A percentile compares a stretch with the other conserved stretches of the same genome.
These are phyloP conservation scores for Exephanes ischioxanthus DNA, from an alignment of 2,888 invertebrate genomes.

Conservation along the genomic window DNA sequence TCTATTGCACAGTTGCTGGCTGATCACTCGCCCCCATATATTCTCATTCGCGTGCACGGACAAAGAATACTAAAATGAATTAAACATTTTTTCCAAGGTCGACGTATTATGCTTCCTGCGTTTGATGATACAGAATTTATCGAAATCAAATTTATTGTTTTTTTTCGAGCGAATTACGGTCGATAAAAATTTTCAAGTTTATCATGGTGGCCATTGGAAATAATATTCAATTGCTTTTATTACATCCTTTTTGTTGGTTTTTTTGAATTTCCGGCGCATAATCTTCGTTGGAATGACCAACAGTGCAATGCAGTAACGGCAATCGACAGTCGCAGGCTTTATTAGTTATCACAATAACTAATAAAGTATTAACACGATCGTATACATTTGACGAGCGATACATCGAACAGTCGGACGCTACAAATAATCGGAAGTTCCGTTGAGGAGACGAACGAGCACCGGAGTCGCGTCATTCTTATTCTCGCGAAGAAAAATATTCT, in stretches of 20 bases:
- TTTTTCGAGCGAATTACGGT: too few relatives aligned
- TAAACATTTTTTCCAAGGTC: too few relatives aligned
- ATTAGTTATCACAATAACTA: slow-evolving; percentile 15
- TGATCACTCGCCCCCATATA: too few relatives aligned
- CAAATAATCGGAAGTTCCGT: background rate
- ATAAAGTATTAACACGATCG: background rate
- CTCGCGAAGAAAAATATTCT: slow-evolving; percentile 30
- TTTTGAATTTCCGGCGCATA: background rate
- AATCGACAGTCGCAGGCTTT: slow-evolving; percentile 13
- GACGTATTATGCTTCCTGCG: too few relatives aligned
- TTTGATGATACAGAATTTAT: background rate
- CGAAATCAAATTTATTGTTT: background rate
- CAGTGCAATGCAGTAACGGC: slow-evolving; percentile 18
- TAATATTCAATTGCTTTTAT: too few relatives aligned
- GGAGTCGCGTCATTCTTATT: slow-evolving; percentile 36
- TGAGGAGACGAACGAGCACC: background rate
- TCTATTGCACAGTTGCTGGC: too few relatives aligned
- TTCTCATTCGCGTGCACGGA: too few relatives aligned
- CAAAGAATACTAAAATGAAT: too few relatives aligned
- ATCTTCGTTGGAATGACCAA: background rate
- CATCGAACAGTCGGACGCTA: too few relatives aligned
- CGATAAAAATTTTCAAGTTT: too few relatives aligned
- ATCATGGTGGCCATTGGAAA: too few relatives aligned
- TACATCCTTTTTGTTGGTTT: too few relatives aligned
- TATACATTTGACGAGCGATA: background rate